Conservation (phyloP, 1,140 invertebrate genomes). For the Andrena cerasifolii region DNA sequence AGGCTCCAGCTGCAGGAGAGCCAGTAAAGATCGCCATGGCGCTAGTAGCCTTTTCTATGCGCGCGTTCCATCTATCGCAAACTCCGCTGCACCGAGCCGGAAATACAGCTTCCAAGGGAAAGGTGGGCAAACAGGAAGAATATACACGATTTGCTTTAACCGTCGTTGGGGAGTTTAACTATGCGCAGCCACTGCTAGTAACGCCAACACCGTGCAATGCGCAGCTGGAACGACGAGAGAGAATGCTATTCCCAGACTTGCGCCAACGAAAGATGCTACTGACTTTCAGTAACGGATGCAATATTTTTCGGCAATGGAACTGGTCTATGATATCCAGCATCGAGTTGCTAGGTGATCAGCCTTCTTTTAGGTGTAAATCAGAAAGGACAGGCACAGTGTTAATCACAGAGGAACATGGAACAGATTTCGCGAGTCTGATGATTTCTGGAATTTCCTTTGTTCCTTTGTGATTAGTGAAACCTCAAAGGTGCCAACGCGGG, state of each 20-base stretch:
- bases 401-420: too few relatives aligned
- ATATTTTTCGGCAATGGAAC: too few relatives aligned
- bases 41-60: not conserved
- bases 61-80: not conserved
- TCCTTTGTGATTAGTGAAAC: too few relatives aligned
- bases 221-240: too few relatives aligned
- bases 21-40: constrained; percentile 17
- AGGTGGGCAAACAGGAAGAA: not conserved
- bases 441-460: too few relatives aligned
- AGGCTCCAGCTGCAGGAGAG: not conserved
- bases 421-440: too few relatives aligned
- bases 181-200: not conserved
- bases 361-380: too few relatives aligned
- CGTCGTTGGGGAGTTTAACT: not conserved
- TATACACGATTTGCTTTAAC: constrained; percentile 15
- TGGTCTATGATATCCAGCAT: too few relatives aligned
- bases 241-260: not conserved
- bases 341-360: too few relatives aligned
- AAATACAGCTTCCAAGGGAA: constrained; percentile 22
- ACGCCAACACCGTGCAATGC: too few relatives aligned
- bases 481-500: too few relatives aligned
- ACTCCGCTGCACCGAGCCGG: constrained; percentile 5
- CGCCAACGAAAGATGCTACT: not conserved
- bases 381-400: too few relatives aligned
- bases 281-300: not conserved